phyloP scores from a whole-genome alignment of 1,140 invertebrate genomes.

The Lineus longissimus region DNA sequence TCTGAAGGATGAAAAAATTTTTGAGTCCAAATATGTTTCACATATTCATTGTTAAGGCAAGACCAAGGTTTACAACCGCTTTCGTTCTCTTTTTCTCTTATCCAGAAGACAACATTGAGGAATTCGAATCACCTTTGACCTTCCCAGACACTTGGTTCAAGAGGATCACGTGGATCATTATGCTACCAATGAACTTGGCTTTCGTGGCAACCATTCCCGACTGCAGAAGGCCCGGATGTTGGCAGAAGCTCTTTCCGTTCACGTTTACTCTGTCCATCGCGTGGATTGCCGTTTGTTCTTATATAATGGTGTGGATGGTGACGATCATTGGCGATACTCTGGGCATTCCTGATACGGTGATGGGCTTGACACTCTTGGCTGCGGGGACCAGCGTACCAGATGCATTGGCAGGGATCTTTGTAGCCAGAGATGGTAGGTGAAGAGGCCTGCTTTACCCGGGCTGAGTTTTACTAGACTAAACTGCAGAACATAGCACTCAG shows the following conservation, averaged over 20 bases:
- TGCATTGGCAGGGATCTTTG: conserved; percentile 90
- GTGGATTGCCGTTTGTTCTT: conserved; percentile 84
- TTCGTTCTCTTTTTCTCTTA: neutral
- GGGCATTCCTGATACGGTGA: conserved; percentile 69
- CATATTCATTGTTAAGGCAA: too few relatives aligned
- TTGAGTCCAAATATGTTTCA: too few relatives aligned
- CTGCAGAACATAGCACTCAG: too few relatives aligned
- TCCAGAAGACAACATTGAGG: conserved; percentile 19
- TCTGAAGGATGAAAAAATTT: too few relatives aligned
- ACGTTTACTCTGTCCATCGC: conserved; percentile 83
- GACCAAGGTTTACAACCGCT: too few relatives aligned
- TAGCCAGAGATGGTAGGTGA: conserved; percentile 84
- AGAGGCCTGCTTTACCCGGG: neutral
- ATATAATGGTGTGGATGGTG: conserved; percentile 88
- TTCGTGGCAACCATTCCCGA: conserved; percentile 73
- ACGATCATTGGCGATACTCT: conserved; percentile 65
- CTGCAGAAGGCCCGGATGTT: conserved; percentile 63
- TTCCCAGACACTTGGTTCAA: conserved; percentile 26
- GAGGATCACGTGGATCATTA: conserved; percentile 34
- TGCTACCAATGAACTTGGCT: conserved; percentile 56
- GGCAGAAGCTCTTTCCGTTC: conserved; percentile 74
- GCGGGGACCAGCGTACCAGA: conserved; percentile 96
- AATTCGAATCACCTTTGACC: conserved; percentile 32
- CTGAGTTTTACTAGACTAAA: too few relatives aligned
- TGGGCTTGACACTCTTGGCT: conserved; percentile 93